These are phyloP conservation scores for Yponomeuta sedellus DNA, from an alignment of 2,888 invertebrate genomes.

Conservation along the genomic window DNA sequence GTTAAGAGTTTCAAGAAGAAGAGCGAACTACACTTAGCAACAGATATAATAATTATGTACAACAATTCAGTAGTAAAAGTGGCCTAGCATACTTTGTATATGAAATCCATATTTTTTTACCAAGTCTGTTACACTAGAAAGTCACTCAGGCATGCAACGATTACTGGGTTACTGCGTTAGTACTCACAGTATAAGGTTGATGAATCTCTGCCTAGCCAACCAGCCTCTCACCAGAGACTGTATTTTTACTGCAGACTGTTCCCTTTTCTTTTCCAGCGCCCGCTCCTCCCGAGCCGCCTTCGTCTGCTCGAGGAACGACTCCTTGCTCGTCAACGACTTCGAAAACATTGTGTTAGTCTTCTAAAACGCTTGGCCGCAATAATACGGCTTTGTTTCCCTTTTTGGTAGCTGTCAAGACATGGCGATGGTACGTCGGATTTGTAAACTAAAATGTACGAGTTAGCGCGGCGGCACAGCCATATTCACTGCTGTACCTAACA, in stretches of 20 bases:
- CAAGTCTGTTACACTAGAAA: not conserved
- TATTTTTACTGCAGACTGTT: constrained; percentile 83
- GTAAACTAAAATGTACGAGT: not conserved
- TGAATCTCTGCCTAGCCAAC: constrained; percentile 80
- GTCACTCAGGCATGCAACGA: not conserved
- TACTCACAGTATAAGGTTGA: constrained; percentile 82
- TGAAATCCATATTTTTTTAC: not conserved
- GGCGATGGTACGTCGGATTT: constrained; percentile 18
- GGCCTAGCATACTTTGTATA: not conserved
- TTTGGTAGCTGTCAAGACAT: constrained; percentile 42
- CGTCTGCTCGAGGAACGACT: constrained; percentile 90
- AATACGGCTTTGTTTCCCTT: constrained; percentile 51
- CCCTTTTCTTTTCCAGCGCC: constrained; percentile 88
- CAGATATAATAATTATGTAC: too few species aligned
- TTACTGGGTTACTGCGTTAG: not conserved
- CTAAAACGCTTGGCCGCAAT: constrained; percentile 17
- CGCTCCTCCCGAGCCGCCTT: constrained; percentile 94
- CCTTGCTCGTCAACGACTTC: constrained; percentile 78
- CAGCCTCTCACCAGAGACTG: constrained; percentile 87
- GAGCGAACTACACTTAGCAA: too few species aligned
- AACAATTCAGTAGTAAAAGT: not conserved
- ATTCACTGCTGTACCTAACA: not conserved
- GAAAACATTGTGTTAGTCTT: constrained; percentile 46
- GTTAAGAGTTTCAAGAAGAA: too few species aligned
- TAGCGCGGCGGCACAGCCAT: not conserved